Conservation (phyloP, 2,888 invertebrate species). For the Sepiola atlantica region DNA sequence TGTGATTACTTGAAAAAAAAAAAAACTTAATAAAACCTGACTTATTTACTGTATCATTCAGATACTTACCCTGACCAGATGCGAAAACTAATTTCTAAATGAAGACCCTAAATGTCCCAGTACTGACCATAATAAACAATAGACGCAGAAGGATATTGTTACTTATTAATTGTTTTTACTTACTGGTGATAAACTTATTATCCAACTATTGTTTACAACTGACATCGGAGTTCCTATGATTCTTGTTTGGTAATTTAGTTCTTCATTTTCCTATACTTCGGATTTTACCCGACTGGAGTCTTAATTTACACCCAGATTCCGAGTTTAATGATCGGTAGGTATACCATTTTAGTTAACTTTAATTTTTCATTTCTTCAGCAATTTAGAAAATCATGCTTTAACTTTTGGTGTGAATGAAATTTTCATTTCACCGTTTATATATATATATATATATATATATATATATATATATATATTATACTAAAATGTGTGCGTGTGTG, state of each 20-base stretch:
- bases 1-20: neutral
- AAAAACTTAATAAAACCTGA: neutral
- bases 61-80: neutral
- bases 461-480: too few relatives aligned
- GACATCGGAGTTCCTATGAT: neutral
- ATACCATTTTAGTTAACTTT: neutral
- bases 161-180: neutral
- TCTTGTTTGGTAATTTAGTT: neutral
- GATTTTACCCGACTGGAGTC: neutral
- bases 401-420: too few relatives aligned
- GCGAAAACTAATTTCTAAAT: neutral
- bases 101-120: neutral
- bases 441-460: too few relatives aligned
- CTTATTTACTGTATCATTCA: neutral
- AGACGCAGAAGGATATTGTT: too few relatives aligned
- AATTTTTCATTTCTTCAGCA: too few relatives aligned
- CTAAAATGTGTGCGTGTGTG: too few relatives aligned
- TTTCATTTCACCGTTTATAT: too few relatives aligned
- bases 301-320: neutral
- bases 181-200: neutral
- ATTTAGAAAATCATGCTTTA: too few relatives aligned
- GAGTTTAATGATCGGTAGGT: neutral
- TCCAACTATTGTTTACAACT: neutral
- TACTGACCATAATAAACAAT: neutral
- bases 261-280: neutral